Conservation (phyloP, 2,797 vertebrate genomes). For the Catostomus latipinnis region DNA sequence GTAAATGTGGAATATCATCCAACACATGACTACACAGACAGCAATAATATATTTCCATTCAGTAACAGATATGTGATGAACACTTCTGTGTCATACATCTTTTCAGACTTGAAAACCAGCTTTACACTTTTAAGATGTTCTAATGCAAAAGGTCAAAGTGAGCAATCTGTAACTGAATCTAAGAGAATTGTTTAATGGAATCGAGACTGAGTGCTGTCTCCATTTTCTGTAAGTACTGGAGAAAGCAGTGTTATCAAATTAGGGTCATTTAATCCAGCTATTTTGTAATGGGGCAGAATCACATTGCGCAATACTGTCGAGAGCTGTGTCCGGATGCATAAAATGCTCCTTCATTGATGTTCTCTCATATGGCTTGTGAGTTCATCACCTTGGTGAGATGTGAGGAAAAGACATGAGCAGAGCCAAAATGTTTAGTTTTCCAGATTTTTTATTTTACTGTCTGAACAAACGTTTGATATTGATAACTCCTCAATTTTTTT, state of each 20-base stretch:
- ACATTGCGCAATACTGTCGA: too few species aligned
- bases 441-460: too few species aligned
- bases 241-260: slow-evolving; percentile 40
- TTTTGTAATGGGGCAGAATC: slow-evolving; percentile 13
- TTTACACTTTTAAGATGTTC: not conserved
- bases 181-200: slow-evolving; percentile 39
- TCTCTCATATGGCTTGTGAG: too few species aligned
- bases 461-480: too few species aligned
- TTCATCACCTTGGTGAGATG: too few species aligned
- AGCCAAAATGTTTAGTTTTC: too few species aligned
- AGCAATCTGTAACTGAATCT: slow-evolving; percentile 32
- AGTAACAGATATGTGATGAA: not conserved
- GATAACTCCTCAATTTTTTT: too few species aligned
- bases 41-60: not conserved
- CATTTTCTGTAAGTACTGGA: slow-evolving; percentile 16
- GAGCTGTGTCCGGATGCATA: too few species aligned
- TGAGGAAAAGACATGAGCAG: too few species aligned
- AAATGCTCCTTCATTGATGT: too few species aligned
- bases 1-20: not conserved
- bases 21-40: not conserved
- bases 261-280: slow-evolving; percentile 37
- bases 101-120: slow-evolving; percentile 5
- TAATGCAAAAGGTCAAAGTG: slow-evolving; percentile 15
- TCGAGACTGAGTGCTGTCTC: slow-evolving; percentile 24
- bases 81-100: not conserved